phyloP scores from a whole-genome alignment of 2,797 vertebrate species.

The Argyrosomus regius region DNA sequence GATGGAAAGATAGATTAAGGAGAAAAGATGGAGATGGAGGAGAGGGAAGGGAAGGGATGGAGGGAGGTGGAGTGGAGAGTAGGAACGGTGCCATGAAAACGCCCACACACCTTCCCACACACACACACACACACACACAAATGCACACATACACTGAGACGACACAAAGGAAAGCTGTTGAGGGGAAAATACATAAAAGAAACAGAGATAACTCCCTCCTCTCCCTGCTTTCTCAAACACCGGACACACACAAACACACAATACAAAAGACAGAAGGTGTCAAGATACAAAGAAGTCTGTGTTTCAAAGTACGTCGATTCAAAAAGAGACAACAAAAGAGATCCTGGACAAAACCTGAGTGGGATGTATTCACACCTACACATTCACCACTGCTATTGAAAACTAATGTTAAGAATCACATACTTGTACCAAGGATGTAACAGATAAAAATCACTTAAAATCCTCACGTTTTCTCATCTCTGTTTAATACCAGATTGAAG shows the following conservation, averaged over 20 bases:
- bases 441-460: background rate
- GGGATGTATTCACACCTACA: slow-evolving; percentile 17
- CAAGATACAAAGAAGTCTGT: slow-evolving; percentile 46
- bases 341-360: slow-evolving; percentile 35
- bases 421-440: background rate
- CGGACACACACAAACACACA: slow-evolving; percentile 30
- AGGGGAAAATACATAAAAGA: slow-evolving; percentile 59
- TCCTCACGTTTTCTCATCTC: background rate
- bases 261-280: slow-evolving; percentile 55
- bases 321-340: slow-evolving; percentile 53
- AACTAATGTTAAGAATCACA: background rate
- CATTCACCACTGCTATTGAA: background rate
- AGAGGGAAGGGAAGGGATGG: slow-evolving; percentile 56
- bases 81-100: slow-evolving; percentile 76
- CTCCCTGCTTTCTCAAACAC: slow-evolving; percentile 53
- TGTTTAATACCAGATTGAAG: background rate
- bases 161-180: slow-evolving; percentile 66
- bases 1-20: slow-evolving; percentile 81
- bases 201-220: slow-evolving; percentile 55
- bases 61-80: slow-evolving; percentile 65
- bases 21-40: slow-evolving; percentile 67
- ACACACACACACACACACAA: slow-evolving; percentile 22
- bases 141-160: slow-evolving; percentile 16
- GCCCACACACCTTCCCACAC: slow-evolving; percentile 70
- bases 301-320: slow-evolving; percentile 40